Evolutionary conservation across 1,140 invertebrate species (phyloP).

Genomic region (Chlorops oryzae): DNA sequence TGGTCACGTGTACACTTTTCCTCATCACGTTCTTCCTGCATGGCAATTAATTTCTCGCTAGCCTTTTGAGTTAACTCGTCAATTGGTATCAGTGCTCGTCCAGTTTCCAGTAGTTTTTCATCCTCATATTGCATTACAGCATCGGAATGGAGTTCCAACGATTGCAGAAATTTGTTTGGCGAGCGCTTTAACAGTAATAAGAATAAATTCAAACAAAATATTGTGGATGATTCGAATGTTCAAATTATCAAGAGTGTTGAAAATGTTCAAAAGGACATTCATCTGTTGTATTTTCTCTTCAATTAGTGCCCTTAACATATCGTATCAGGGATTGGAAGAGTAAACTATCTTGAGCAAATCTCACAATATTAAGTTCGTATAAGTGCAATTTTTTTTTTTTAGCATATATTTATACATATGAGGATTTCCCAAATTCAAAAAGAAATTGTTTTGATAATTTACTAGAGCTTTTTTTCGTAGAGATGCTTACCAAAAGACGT

Average conservation of each 20-base stretch:
- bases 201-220: neutral
- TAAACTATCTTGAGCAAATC: too few species aligned
- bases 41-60: slow-evolving; percentile 54
- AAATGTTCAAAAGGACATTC: too few species aligned
- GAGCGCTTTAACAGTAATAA: slow-evolving; percentile 23
- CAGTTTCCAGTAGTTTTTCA: slow-evolving; percentile 53
- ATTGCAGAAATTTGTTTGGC: slow-evolving; percentile 51
- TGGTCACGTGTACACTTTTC: slow-evolving; percentile 18
- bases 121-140: slow-evolving; percentile 61
- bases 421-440: neutral
- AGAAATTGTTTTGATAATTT: too few species aligned
- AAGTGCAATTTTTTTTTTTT: too few species aligned
- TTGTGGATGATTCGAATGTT: too few species aligned
- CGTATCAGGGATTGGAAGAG: too few species aligned
- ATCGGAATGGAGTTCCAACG: slow-evolving; percentile 54
- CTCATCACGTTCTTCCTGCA: slow-evolving; percentile 55
- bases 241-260: too few species aligned
- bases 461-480: too few species aligned
- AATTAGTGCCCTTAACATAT: too few species aligned
- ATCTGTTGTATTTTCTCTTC: too few species aligned
- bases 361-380: too few species aligned
- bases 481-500: slow-evolving; percentile 25
- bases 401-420: neutral
- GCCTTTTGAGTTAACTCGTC: slow-evolving; percentile 55
- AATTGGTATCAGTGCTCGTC: slow-evolving; percentile 57